Evolutionary conservation across 2,113 vertebrate species (phyloP).

Genomic region (Entomyzon cyanotis): DNA sequence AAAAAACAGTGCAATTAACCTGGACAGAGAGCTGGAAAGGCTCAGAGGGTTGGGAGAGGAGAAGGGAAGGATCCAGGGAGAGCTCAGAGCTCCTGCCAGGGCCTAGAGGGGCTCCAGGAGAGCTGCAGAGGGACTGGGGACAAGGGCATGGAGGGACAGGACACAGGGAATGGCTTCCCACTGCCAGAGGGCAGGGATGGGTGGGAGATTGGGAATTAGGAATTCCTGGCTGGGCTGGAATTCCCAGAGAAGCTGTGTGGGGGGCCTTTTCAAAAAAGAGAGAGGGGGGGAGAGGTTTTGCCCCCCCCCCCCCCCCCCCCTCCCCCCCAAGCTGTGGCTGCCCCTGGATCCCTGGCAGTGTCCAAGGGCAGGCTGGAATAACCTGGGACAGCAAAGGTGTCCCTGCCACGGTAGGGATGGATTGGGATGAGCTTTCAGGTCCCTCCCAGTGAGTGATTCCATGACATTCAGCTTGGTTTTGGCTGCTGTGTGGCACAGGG

Average conservation of each 20-base stretch:
- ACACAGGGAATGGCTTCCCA: background rate
- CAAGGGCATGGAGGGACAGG: background rate
- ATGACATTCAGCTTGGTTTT: background rate
- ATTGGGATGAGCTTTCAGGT: background rate
- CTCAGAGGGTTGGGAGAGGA: background rate
- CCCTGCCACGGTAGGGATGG: background rate
- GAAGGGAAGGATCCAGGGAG: background rate
- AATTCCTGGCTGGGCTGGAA: background rate
- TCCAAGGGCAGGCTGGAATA: background rate
- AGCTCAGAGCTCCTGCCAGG: background rate
- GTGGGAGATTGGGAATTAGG: background rate
- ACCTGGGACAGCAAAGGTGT: rapidly evolving
- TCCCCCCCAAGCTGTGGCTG: background rate
- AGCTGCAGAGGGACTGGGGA: background rate
- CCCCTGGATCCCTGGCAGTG: background rate
- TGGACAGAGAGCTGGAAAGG: background rate
- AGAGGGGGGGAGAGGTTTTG: too few species aligned
- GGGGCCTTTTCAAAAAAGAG: too few species aligned
- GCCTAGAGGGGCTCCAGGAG: background rate
- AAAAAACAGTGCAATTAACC: too few species aligned
- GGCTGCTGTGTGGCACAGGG: background rate
- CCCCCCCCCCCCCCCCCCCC: too few species aligned
- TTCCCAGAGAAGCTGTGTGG: background rate
- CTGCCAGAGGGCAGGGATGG: background rate
- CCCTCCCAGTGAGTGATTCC: background rate